These are phyloP conservation scores for Eristalis intricaria DNA, from an alignment of 2,888 invertebrate species.

Conservation along the genomic window DNA sequence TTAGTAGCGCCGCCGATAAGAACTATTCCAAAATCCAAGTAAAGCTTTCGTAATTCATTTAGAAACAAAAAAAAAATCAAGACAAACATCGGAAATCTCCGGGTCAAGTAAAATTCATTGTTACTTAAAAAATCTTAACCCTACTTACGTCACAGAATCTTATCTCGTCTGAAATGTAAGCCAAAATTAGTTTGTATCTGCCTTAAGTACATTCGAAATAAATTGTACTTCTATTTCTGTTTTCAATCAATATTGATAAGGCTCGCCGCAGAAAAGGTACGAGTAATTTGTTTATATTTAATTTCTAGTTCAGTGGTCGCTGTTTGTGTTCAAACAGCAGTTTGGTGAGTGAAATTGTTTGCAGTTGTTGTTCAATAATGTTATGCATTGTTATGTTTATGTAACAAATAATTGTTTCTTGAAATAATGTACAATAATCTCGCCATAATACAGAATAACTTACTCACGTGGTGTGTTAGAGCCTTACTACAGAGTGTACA, in stretches of 20 bases:
- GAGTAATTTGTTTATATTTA: not conserved
- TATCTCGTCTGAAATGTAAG: not conserved
- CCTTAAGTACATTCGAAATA: not conserved
- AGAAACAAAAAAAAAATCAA: not conserved
- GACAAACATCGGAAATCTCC: not conserved
- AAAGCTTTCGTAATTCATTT: not conserved
- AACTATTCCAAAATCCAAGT: not conserved
- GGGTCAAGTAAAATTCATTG: not conserved
- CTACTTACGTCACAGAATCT: not conserved
- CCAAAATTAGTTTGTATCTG: not conserved
- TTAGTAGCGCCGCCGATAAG: not conserved
- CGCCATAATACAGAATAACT: not conserved
- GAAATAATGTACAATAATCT: not conserved
- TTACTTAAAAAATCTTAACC: not conserved
- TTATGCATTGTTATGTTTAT: not conserved
- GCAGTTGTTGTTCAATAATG: not conserved
- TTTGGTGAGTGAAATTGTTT: not conserved
- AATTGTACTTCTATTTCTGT: not conserved
- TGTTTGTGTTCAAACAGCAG: not conserved
- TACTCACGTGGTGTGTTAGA: not conserved
- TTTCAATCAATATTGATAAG: not conserved
- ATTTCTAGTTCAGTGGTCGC: not conserved
- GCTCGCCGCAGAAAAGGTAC: not conserved
- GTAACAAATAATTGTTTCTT: not conserved
- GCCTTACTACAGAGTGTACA: not conserved